phyloP scores from a whole-genome alignment of 2,113 vertebrate species.

The Urocitellus parryii region DNA sequence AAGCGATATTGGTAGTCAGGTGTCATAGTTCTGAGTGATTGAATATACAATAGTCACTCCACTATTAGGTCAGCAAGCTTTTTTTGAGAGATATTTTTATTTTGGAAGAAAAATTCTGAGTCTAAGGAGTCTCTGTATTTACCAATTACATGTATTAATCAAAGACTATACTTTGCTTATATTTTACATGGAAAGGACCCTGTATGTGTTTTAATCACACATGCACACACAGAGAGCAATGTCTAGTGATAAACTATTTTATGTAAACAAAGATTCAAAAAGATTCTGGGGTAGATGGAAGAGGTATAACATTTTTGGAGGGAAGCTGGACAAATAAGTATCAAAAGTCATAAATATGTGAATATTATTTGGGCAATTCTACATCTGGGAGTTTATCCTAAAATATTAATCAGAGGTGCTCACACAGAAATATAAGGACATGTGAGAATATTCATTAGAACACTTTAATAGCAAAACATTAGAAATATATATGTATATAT shows the following conservation, averaged over 20 bases:
- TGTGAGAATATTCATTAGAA: slow-evolving; percentile 6
- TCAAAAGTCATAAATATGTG: neutral
- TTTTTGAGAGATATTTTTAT: neutral
- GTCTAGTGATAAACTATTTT: neutral
- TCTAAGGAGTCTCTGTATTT: neutral
- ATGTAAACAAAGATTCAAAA: neutral
- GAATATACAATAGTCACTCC: neutral
- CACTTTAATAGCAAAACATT: slow-evolving; percentile 41
- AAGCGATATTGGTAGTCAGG: neutral
- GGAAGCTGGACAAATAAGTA: neutral
- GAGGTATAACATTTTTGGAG: neutral
- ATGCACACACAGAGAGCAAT: neutral
- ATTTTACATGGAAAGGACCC: neutral
- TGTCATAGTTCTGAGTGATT: neutral
- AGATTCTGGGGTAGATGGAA: neutral
- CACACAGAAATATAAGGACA: slow-evolving; percentile 17
- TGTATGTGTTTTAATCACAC: neutral
- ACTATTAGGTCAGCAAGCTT: neutral
- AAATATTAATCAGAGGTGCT: neutral
- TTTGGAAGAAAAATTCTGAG: neutral
- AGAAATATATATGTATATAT: neutral
- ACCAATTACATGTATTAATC: neutral
- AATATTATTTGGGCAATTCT: slow-evolving; percentile 12
- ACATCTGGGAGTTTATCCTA: neutral
- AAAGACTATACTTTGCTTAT: neutral